Conservation (phyloP, 1,140 invertebrate genomes). For the Zaprionus tsacasi region DNA sequence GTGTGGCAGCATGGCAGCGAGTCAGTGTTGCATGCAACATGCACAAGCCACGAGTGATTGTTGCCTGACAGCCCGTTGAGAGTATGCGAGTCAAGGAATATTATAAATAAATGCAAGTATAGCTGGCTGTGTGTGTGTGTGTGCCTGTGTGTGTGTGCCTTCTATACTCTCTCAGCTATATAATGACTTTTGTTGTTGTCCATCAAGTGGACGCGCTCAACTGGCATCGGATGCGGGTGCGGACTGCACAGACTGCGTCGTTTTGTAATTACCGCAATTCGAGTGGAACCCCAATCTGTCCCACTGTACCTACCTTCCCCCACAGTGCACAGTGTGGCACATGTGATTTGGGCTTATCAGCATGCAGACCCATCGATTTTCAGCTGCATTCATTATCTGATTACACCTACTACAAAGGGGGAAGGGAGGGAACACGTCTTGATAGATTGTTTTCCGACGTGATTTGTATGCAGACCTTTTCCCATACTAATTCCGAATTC, state of each 20-base stretch:
- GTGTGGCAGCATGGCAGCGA: neutral
- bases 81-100: slow-evolving; percentile 17
- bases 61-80: slow-evolving; percentile 52
- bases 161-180: slow-evolving; percentile 21
- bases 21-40: slow-evolving; percentile 58
- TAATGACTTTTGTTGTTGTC: slow-evolving; percentile 18
- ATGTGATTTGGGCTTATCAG: slow-evolving; percentile 41
- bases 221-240: slow-evolving; percentile 11
- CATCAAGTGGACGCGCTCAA: slow-evolving; percentile 33
- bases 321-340: neutral
- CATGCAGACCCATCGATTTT: slow-evolving; percentile 32
- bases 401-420: slow-evolving; percentile 8
- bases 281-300: slow-evolving; percentile 7
- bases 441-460: slow-evolving; percentile 54
- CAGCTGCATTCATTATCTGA: slow-evolving; percentile 47
- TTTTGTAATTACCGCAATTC: slow-evolving; percentile 40
- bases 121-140: neutral
- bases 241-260: neutral
- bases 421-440: neutral
- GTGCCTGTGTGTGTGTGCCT: neutral
- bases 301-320: neutral
- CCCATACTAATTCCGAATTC: neutral
- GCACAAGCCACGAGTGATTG: slow-evolving; percentile 57
- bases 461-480: slow-evolving; percentile 41
- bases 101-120: slow-evolving; percentile 9